A percentile compares a stretch with the other conserved stretches of the same genome.
Conservation (phyloP, 2,888 invertebrate species). For the Ditula angustiorana region DNA sequence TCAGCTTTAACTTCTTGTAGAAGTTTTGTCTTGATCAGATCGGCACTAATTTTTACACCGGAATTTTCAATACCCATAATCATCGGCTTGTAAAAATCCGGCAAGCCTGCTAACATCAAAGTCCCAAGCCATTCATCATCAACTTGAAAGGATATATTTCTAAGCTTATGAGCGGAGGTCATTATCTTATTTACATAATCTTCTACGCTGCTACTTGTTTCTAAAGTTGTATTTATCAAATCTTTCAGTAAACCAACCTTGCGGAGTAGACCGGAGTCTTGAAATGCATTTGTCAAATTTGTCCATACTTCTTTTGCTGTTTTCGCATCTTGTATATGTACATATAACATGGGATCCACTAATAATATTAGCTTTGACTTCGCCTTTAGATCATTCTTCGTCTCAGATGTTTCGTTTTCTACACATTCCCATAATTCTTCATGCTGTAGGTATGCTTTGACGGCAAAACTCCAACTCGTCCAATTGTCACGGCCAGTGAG, state of each 20-base stretch:
- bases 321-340: too few species aligned
- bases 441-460: slow-evolving; percentile 17
- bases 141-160: neutral
- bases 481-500: slow-evolving; percentile 23
- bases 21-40: slow-evolving; percentile 9
- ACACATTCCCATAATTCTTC: slow-evolving; percentile 29
- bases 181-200: neutral
- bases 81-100: slow-evolving; percentile 1
- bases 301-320: too few species aligned
- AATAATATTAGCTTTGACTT: slow-evolving; percentile 34
- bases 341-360: slow-evolving; percentile 37
- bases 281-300: too few species aligned
- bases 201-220: neutral
- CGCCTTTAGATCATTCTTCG: slow-evolving; percentile 34
- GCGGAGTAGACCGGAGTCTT: too few species aligned
- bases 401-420: too few species aligned
- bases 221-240: neutral
- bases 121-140: too few species aligned
- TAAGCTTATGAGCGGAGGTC: neutral
- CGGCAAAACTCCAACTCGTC: slow-evolving; percentile 22
- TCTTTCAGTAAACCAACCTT: neutral
- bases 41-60: slow-evolving; percentile 13
- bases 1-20: slow-evolving; percentile 16
- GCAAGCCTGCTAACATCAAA: neutral
- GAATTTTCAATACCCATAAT: slow-evolving; percentile 10